Evolutionary conservation across 1,140 invertebrate genomes (phyloP).

Genomic region (Cardiocondyla obscurior): DNA sequence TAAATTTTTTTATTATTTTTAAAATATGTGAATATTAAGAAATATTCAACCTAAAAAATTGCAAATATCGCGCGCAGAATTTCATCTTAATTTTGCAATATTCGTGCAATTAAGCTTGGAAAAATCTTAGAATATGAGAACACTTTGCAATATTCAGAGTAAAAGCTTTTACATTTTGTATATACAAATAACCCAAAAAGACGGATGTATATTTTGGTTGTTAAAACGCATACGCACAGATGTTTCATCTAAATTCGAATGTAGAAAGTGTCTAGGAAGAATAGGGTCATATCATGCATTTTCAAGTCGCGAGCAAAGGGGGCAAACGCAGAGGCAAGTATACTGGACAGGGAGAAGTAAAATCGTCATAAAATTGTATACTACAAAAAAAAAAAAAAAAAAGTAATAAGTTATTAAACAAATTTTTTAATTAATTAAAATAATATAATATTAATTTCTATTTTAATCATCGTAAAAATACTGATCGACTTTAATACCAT

Average conservation of each 20-base stretch:
- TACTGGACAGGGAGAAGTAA: slow-evolving; percentile 12
- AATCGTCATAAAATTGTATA: slow-evolving; percentile 4
- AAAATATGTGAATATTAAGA: background rate
- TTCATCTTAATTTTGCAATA: background rate
- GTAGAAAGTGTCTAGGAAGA: background rate
- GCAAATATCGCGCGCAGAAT: background rate
- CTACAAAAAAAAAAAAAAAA: background rate
- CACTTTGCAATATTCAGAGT: background rate
- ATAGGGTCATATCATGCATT: slow-evolving; percentile 10
- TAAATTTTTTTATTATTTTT: background rate
- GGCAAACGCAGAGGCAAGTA: slow-evolving; percentile 4
- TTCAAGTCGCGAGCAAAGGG: background rate
- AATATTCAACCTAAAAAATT: background rate
- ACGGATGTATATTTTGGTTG: background rate
- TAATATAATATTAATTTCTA: background rate
- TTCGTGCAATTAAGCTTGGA: background rate
- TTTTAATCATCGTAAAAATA: background rate
- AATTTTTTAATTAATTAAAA: too few species aligned
- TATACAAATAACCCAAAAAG: slow-evolving; percentile 17
- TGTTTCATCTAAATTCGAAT: background rate
- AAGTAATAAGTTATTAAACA: background rate
- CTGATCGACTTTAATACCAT: background rate
- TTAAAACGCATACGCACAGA: background rate
- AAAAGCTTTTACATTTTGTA: background rate
- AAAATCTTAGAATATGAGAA: background rate